Evolutionary conservation across 2,888 invertebrate genomes (phyloP).

Genomic region (Cantharis rufa): DNA sequence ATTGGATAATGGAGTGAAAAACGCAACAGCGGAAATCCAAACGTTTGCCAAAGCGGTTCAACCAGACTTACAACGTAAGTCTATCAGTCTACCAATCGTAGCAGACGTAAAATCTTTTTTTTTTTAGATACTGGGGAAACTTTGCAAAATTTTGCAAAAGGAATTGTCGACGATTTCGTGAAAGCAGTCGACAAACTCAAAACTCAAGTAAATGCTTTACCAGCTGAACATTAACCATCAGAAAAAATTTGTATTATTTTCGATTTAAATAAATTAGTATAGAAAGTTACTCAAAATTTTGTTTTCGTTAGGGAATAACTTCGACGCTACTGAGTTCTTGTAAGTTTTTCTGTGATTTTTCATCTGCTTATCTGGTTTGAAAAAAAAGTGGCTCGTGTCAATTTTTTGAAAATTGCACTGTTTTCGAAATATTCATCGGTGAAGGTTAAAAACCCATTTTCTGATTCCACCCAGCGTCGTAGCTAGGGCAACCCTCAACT

Average conservation of each 20-base stretch:
- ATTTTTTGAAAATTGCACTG: too few species aligned
- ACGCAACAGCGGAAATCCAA: neutral
- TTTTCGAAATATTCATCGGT: too few species aligned
- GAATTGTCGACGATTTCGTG: neutral
- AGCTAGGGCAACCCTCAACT: too few species aligned
- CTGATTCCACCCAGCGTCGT: too few species aligned
- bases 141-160: neutral
- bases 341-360: too few species aligned
- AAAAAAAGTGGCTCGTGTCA: too few species aligned
- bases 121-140: neutral
- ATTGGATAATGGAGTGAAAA: neutral
- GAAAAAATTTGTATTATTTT: neutral
- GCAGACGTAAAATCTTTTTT: neutral
- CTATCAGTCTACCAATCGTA: neutral
- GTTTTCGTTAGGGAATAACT: too few species aligned
- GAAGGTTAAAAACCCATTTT: too few species aligned
- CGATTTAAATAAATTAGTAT: neutral
- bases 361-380: too few species aligned
- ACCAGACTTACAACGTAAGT: neutral
- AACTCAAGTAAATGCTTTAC: neutral
- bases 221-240: neutral
- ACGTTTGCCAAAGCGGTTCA: neutral
- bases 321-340: too few species aligned
- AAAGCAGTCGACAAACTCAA: neutral
- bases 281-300: too few species aligned